phyloP scores from a whole-genome alignment of 2,113 vertebrate species.

The Trichomycterus rosablanca region DNA sequence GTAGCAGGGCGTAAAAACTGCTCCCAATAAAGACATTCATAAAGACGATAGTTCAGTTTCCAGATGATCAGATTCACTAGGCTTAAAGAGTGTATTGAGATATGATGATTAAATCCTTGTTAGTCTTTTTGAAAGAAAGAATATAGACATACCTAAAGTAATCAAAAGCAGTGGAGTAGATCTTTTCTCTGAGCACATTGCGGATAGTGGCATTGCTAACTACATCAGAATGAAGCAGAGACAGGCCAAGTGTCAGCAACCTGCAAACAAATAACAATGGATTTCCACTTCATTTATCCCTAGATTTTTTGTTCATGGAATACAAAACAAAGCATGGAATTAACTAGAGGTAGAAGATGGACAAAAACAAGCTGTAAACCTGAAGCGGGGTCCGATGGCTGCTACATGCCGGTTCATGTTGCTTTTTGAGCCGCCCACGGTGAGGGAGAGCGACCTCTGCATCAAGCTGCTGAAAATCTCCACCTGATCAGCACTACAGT shows the following conservation, averaged over 20 bases:
- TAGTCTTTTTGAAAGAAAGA: not conserved
- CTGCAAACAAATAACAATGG: conserved; percentile 58
- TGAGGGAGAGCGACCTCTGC: conserved; percentile 87
- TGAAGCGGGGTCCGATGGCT: conserved; percentile 93
- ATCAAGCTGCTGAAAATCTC: conserved; percentile 93
- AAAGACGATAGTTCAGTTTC: not conserved
- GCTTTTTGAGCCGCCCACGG: conserved; percentile 81
- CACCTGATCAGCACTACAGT: conserved; percentile 96
- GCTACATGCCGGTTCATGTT: conserved; percentile 92
- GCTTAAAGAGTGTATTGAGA: not conserved
- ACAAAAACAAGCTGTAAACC: conserved; percentile 57
- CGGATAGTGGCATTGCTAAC: conserved; percentile 89
- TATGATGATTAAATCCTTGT: not conserved
- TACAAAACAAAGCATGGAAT: not conserved
- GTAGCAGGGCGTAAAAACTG: not conserved
- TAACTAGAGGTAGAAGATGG: not conserved
- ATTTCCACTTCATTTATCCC: too few relatives aligned
- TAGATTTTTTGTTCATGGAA: too few relatives aligned
- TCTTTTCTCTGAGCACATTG: conserved; percentile 95
- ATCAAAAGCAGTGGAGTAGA: conserved; percentile 96
- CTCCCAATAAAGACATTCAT: not conserved
- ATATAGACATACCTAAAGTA: conserved; percentile 97
- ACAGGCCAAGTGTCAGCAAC: conserved; percentile 88
- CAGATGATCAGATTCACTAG: not conserved
- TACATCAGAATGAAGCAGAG: conserved; percentile 90